Evolutionary conservation across 2,797 vertebrate species (phyloP), one percentile per base, ranked within the genome.

Genomic region (Sebastes aleutianus): DNA sequence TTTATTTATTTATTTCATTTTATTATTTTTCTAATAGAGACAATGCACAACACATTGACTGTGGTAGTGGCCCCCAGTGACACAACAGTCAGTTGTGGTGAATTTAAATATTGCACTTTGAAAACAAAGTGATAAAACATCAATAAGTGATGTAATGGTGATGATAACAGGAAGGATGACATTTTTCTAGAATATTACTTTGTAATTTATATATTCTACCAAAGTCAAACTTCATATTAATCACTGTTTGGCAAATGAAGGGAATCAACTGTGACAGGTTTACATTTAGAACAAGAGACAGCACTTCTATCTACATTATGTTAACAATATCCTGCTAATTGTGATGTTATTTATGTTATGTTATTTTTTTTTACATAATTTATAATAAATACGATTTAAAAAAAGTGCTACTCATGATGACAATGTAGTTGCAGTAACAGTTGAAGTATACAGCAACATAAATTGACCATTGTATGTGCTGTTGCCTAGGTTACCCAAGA

Each of bases 401-500:
- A 22, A n/a, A 7, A 34, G 1, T 36, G 7, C 22, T 39, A n/a
- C 22, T 34, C 20, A 34, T 39, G 59, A 22, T 2, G 47, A n/a
- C 2, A 57, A 20, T 34, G 61, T 22, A 18, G 20, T 16, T 27
- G 4, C 18, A 57, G 66, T 64, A 7, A 54, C 70, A 76, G 31
- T 3, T 74, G 64, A 8, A 39, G 57, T 10, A 3, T 1, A 61
- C 12, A 24, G 56, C 32, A 66, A 70, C 27, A 57, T 26, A 53
- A 57, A 61, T 12, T 29, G 12, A 36, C 34, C 3, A 2, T 12
- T 72, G 59, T 73, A 18, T 47, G 59, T 80, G 67, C 70, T 39
- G 80, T 69, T 24, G 7, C 82, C 54, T 68, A 10, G 32, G 67
- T 75, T 81, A 57, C 61, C 32, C 8, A 27, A 73, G 53, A 62